A percentile compares a stretch with the other conserved stretches of the same genome.
Conservation (phyloP, 2,888 invertebrate species). For the Himalopsyche kuldschensis region DNA sequence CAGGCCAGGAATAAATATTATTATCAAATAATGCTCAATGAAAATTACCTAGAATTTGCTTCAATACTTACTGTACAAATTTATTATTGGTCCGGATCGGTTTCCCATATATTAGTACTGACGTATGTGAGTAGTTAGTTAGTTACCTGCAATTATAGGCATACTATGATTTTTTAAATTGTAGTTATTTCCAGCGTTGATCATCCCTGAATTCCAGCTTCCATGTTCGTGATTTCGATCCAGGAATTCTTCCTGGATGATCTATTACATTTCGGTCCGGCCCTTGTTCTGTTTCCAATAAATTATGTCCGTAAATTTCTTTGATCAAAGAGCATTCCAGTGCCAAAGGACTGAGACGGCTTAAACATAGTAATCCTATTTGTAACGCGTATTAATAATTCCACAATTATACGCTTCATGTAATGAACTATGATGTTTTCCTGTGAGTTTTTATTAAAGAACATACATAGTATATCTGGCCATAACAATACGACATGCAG, state of each 20-base stretch:
- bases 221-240: not conserved
- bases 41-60: too few species aligned
- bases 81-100: too few species aligned
- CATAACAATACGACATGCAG: too few species aligned
- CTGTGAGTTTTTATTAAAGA: not conserved
- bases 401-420: not conserved
- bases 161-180: too few species aligned
- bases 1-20: too few species aligned
- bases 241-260: not conserved
- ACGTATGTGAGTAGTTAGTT: too few species aligned
- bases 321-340: not conserved
- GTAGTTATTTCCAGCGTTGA: too few species aligned
- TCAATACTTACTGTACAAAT: too few species aligned
- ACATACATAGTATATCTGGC: too few species aligned
- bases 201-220: not conserved
- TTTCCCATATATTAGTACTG: too few species aligned
- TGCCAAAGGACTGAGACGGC: not conserved
- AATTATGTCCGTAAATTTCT: constrained; percentile 1
- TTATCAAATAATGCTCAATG: too few species aligned
- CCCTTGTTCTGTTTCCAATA: constrained; percentile 9
- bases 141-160: too few species aligned
- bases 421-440: not conserved
- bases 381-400: not conserved
- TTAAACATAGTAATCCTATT: not conserved
- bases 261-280: not conserved